Percentiles rank a stretch among this genome's conserved stretches.
These are phyloP conservation scores for Plagodis pulveraria DNA, from an alignment of 2,888 invertebrate genomes.

Conservation along the genomic window DNA sequence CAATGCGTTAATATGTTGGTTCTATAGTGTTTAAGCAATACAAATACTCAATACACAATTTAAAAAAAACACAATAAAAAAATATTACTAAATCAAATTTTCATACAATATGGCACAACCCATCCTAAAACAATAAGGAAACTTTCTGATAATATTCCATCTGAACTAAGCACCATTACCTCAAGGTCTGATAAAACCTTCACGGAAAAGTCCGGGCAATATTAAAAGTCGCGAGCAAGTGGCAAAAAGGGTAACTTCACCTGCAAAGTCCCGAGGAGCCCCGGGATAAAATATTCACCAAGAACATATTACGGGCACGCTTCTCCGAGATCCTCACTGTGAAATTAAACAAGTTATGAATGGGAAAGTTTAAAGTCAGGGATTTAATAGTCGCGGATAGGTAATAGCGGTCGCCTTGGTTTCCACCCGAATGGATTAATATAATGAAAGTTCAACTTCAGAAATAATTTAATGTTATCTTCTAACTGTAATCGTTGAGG, in stretches of 20 bases:
- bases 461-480: slow-evolving; percentile 21
- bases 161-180: slow-evolving; percentile 8
- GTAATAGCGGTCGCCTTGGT: slow-evolving; percentile 49
- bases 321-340: slow-evolving; percentile 54
- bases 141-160: slow-evolving; percentile 24
- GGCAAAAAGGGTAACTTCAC: slow-evolving; percentile 52
- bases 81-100: neutral
- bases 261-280: slow-evolving; percentile 40
- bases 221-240: slow-evolving; percentile 59
- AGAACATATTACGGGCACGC: slow-evolving; percentile 53
- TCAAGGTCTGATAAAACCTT: slow-evolving; percentile 17
- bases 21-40: no score
- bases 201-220: slow-evolving; percentile 41
- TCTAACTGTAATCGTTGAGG: slow-evolving; percentile 4
- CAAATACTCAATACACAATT: no score
- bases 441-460: slow-evolving; percentile 20
- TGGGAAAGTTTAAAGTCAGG: slow-evolving; percentile 49
- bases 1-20: no score
- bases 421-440: slow-evolving; percentile 20
- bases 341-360: slow-evolving; percentile 71
- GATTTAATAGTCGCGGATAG: slow-evolving; percentile 58
- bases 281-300: slow-evolving; percentile 59
- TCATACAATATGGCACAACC: slow-evolving; percentile 11
- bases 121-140: slow-evolving; percentile 21
- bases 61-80: no score